Evolutionary conservation across 37 sponge, comb jelly and placozoan genomes (phyloP), one percentile per base, ranked within the genome.

Genomic region (Spongia lamella): DNA sequence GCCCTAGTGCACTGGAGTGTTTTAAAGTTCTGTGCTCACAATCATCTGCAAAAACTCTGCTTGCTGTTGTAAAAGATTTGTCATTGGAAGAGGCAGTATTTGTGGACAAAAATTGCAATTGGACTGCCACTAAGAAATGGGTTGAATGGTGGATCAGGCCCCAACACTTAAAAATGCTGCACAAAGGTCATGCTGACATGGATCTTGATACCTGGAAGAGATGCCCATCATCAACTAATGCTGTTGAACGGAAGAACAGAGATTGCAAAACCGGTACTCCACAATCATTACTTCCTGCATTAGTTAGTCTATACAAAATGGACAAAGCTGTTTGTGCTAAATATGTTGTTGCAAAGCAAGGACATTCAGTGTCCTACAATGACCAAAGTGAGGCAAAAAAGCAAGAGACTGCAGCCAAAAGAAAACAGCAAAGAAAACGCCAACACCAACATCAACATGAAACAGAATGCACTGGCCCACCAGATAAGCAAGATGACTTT

Each of bases 221-320:
- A n/a, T 30, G 69, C 20, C 69, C 69, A 13, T 40, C n/a, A n/a
- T n/a, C 69, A 68, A 68, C 69, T 7, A 68, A 68, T 68, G 69
- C 69, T 40, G 69, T 68, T 19, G 69, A 68, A 49, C 24, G 69
- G n/a, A 68, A 26, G 24, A 68, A 68, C 15, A 38, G 51, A 68
- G 69, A 68, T 40, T 68, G 69, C 69, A 68, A 68, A 40, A 21
- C 47, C 39, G 51, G n/a, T 26, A 30, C 69, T 30, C 32, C 40
- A 27, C 13, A 40, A n/a, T 38, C 69, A 43, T 30, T 68, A 40
- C 37, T 40, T 39, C 51, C 21, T 20, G 24, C 32, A 20, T 40
- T 68, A 49, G 40, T 40, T 38, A 19, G 39, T 30, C 49, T 40
- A 13, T 43, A 43, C 47, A 43, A 43, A 51, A 26, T 70, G 15